phyloP scores from a whole-genome alignment of 1,140 invertebrate species.

The Drosophila pruinosa region DNA sequence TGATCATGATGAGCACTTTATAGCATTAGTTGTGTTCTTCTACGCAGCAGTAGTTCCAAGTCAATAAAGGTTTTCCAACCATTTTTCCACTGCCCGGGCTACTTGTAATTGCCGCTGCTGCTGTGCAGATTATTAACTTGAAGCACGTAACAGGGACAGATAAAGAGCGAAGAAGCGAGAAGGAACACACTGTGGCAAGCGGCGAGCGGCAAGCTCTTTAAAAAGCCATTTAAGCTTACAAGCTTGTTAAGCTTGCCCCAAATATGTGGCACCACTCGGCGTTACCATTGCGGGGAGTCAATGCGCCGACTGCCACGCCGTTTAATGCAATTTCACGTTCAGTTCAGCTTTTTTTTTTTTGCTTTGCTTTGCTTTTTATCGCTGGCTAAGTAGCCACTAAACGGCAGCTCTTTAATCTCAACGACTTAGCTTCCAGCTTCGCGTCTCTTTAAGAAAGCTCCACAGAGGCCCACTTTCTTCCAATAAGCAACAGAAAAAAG shows the following conservation, averaged over 20 bases:
- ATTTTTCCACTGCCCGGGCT: constrained; percentile 30
- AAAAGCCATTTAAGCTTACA: constrained; percentile 78
- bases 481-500: neutral
- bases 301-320: constrained; percentile 34
- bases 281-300: neutral
- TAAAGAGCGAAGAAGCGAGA: too few species aligned
- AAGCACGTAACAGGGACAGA: too few species aligned
- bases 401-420: constrained; percentile 81
- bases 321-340: constrained; percentile 78
- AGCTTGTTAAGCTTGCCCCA: constrained; percentile 80
- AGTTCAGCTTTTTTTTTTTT: constrained; percentile 4
- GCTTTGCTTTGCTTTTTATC: constrained; percentile 42
- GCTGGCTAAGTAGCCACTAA: constrained; percentile 78
- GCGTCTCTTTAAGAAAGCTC: constrained; percentile 19
- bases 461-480: constrained; percentile 54
- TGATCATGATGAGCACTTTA: constrained; percentile 2
- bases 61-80: neutral
- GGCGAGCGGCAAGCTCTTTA: constrained; percentile 74
- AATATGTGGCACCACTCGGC: constrained; percentile 39
- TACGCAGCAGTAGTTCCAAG: constrained; percentile 1
- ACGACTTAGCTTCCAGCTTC: constrained; percentile 48
- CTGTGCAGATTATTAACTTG: constrained; percentile 59
- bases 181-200: neutral
- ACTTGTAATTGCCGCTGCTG: constrained; percentile 70
- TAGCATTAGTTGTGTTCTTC: constrained; percentile 13